Conservation (phyloP, 2,797 vertebrate genomes). For the Schizothorax lantsangensis region DNA sequence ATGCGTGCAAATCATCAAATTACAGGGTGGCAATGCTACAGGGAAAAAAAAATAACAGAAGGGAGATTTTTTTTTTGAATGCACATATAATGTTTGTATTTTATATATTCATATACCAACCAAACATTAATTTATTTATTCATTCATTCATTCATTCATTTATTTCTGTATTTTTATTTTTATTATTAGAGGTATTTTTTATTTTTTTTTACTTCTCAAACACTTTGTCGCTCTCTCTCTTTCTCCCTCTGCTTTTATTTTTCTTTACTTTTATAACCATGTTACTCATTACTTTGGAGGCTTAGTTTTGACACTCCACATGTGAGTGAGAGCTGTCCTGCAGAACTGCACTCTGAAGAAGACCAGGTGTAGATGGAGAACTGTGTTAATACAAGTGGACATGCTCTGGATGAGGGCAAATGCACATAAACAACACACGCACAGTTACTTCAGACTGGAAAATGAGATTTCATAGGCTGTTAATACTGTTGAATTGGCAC, state of each 20-base stretch:
- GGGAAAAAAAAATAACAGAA: background rate
- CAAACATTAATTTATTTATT: background rate
- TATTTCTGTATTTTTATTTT: background rate
- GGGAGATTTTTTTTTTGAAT: background rate
- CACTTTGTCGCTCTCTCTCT: constrained; percentile 43
- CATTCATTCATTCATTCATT: background rate
- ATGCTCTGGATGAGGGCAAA: constrained; percentile 25
- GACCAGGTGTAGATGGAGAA: constrained; percentile 32
- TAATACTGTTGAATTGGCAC: constrained; percentile 12
- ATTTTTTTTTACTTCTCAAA: background rate
- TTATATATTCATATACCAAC: background rate
- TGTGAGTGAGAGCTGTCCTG: background rate
- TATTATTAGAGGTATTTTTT: background rate
- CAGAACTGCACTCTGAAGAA: constrained; percentile 17
- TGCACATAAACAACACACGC: constrained; percentile 20
- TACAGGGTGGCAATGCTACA: constrained; percentile 76
- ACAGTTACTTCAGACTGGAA: background rate
- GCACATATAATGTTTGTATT: background rate
- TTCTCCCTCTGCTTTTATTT: constrained; percentile 58
- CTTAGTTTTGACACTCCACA: background rate
- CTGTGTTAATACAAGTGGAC: constrained; percentile 40
- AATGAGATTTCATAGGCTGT: constrained; percentile 7
- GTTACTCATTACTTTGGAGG: background rate
- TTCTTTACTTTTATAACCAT: constrained; percentile 5
- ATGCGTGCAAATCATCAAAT: constrained; percentile 85